These are phyloP conservation scores for Pachypsylla venusta DNA, from an alignment of 1,140 invertebrate species.

Conservation along the genomic window DNA sequence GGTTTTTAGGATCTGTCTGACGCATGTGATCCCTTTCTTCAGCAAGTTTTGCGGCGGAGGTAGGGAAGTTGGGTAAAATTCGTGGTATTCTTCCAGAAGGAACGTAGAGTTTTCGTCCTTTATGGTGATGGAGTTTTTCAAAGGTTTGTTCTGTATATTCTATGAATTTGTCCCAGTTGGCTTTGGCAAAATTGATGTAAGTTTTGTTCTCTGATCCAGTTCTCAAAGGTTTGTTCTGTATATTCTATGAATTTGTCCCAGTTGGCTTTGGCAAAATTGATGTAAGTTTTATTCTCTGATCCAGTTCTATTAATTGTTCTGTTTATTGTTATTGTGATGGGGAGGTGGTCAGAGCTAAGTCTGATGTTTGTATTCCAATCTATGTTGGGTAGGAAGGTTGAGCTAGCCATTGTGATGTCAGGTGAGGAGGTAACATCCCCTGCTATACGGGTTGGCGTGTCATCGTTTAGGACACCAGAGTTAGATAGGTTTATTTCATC, in stretches of 20 bases:
- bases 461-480: background rate
- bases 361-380: background rate
- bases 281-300: slow-evolving; percentile 10
- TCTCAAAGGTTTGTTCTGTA: background rate
- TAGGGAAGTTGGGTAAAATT: no score
- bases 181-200: slow-evolving; percentile 12
- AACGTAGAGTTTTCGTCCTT: no score
- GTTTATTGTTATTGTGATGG: slow-evolving; percentile 8
- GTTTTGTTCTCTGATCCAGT: slow-evolving; percentile 6
- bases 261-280: slow-evolving; percentile 11
- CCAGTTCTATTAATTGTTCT: background rate
- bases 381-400: background rate
- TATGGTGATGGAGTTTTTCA: no score
- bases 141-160: slow-evolving; percentile 1
- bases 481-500: background rate
- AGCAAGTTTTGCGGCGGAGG: no score
- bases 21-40: no score
- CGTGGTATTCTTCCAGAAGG: no score
- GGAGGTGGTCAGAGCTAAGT: slow-evolving; percentile 10
- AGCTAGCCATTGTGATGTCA: slow-evolving; percentile 3
- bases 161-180: slow-evolving; percentile 1
- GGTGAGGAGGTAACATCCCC: background rate
- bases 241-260: slow-evolving; percentile 1
- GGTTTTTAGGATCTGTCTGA: no score
- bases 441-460: slow-evolving; percentile 9